These are phyloP conservation scores for Darevskia nairensis DNA, from an alignment of 2,797 vertebrate species.

Conservation along the genomic window DNA sequence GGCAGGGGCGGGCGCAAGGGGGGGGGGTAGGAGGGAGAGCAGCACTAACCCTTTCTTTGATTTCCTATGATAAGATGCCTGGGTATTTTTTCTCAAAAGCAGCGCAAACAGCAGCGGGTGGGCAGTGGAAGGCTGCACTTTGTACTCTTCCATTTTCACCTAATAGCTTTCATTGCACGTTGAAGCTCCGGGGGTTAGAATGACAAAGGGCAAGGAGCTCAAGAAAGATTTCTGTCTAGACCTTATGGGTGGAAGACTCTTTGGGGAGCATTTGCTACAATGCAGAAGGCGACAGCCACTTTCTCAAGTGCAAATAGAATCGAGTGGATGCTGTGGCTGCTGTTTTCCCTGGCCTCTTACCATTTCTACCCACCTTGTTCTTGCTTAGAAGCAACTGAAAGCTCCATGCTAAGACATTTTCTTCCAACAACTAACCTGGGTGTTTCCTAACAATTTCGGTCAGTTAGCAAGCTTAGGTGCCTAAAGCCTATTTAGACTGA, in stretches of 20 bases:
- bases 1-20: slow-evolving; percentile 1
- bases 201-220: slow-evolving; percentile 15
- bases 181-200: slow-evolving; percentile 54
- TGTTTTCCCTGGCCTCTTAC: slow-evolving; percentile 16
- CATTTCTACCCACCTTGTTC: slow-evolving; percentile 45
- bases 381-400: slow-evolving; percentile 47
- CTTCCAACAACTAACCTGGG: not conserved
- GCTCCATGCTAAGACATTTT: not conserved
- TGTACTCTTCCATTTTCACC: slow-evolving; percentile 24
- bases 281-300: slow-evolving; percentile 44
- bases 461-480: not conserved
- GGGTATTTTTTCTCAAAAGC: slow-evolving; percentile 37
- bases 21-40: not conserved
- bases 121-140: slow-evolving; percentile 39
- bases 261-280: not conserved
- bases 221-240: slow-evolving; percentile 53
- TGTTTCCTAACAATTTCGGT: not conserved
- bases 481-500: not conserved
- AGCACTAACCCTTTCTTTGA: not conserved
- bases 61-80: slow-evolving; percentile 31
- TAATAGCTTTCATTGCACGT: slow-evolving; percentile 44
- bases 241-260: slow-evolving; percentile 53
- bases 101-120: not conserved
- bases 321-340: slow-evolving; percentile 31
- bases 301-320: slow-evolving; percentile 52